Evolutionary conservation across 2,797 vertebrate genomes (phyloP), one percentile per base, ranked within the genome.

Genomic region (Clarias platycephalus): DNA sequence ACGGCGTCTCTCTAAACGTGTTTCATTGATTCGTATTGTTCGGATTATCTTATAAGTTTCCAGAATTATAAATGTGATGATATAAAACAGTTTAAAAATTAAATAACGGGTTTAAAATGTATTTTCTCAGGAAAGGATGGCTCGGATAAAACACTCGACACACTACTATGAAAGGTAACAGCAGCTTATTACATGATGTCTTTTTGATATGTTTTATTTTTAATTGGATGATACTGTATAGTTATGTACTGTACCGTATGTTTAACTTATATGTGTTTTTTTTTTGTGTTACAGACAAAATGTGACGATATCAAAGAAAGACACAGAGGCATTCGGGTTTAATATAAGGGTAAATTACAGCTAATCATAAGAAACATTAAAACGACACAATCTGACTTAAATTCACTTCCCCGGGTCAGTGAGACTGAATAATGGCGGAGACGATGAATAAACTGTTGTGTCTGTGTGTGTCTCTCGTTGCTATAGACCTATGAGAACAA

Each of bases 251-350:
- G 44, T 49, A 49, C 9, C 58, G 13, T 2, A 58, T 15, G 31
- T 60, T 5, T 1, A 22, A 1, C 3, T 31, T 66, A 22, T 62
- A 22, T 62, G 3, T 70, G 40, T 44, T 44, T 44, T 44, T 44
- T 49, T 49, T 49, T 37, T 63, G 40, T 75, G 44, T 84, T 76
- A 15, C 76, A 91, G 90, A 70, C 84, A 81, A 82, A 88, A 63
- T 53, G 67, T 92, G 10, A 12, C 75, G 15, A 68, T 92, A 68
- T 22, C 93, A 49, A 96, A 96, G 87, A 92, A 94, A 70, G 95
- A 96, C 24, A 94, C 93, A 85, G 95, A 94, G 90, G 88, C 89
- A 0, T 97, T 96, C 91, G 96, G 96, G 82, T 96, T 97, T 94
- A 95, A 96, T 91, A 95, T 97, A 90, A 94, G 95, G 95, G 96